These are phyloP conservation scores for Molorchus minor DNA, from an alignment of 2,888 invertebrate genomes.

Conservation along the genomic window DNA sequence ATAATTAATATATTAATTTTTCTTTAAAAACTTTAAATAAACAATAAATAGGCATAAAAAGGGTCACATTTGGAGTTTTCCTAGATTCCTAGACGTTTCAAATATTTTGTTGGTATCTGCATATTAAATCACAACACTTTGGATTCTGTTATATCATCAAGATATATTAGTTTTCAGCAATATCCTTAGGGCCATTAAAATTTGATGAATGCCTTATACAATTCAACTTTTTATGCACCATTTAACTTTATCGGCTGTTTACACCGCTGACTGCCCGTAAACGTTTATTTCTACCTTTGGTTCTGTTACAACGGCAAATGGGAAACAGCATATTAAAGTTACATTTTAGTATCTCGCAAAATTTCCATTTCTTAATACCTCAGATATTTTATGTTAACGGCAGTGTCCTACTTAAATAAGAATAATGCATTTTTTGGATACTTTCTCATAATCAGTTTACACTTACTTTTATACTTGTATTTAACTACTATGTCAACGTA, in stretches of 20 bases:
- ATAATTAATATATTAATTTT: too few relatives aligned
- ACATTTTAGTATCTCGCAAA: not conserved
- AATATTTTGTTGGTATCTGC: too few relatives aligned
- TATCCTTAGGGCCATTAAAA: not conserved
- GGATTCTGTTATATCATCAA: too few relatives aligned
- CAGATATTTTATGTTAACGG: constrained; percentile 7
- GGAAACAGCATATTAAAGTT: not conserved
- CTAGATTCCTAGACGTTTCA: too few relatives aligned
- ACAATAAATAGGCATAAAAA: too few relatives aligned
- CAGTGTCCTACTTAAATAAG: constrained; percentile 4
- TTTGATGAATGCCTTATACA: not conserved
- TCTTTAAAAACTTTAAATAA: too few relatives aligned
- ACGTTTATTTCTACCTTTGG: not conserved
- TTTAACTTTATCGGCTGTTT: constrained; percentile 3
- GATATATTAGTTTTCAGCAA: not conserved
- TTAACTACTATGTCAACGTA: too few relatives aligned
- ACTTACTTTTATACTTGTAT: too few relatives aligned
- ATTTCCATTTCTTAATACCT: constrained; percentile 3
- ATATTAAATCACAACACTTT: too few relatives aligned
- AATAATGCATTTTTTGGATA: not conserved
- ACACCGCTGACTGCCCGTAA: not conserved
- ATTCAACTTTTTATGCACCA: constrained; percentile 4
- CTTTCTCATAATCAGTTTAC: too few relatives aligned
- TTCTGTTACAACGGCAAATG: not conserved
- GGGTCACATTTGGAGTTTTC: too few relatives aligned